phyloP scores from a whole-genome alignment of 2,797 vertebrate species.

The Ctenochaetus hawaiiensis region DNA sequence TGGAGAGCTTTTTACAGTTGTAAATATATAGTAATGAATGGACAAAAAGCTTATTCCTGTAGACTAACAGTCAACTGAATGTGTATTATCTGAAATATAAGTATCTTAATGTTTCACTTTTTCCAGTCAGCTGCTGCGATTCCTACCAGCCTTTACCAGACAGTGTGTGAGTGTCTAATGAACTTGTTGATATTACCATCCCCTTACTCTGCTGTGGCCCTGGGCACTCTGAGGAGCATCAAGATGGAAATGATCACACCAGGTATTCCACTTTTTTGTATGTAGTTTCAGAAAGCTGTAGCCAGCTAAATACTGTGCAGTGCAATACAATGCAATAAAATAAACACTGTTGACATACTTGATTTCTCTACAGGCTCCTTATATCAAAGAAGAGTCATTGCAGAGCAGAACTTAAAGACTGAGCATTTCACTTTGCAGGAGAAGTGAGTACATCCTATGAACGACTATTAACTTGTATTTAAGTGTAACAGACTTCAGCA shows the following conservation, averaged over 20 bases:
- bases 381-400: constrained; percentile 83
- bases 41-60: not conserved
- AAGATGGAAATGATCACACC: constrained; percentile 86
- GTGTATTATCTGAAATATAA: not conserved
- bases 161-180: constrained; percentile 84
- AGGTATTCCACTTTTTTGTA: constrained; percentile 69
- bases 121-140: constrained; percentile 83
- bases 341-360: not conserved
- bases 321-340: not conserved
- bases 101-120: not conserved
- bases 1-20: not conserved
- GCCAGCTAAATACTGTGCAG: not conserved
- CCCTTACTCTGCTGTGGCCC: constrained; percentile 87
- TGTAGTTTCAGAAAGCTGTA: constrained; percentile 8
- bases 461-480: not conserved
- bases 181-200: constrained; percentile 86
- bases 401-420: constrained; percentile 86
- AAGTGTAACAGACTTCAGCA: not conserved
- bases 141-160: constrained; percentile 81
- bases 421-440: constrained; percentile 82
- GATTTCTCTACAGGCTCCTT: constrained; percentile 75
- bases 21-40: not conserved
- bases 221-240: constrained; percentile 84
- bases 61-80: not conserved
- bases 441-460: constrained; percentile 78